Base-by-base conservation (phyloP, 2,797 vertebrate species). In the Pterois miles region DNA sequence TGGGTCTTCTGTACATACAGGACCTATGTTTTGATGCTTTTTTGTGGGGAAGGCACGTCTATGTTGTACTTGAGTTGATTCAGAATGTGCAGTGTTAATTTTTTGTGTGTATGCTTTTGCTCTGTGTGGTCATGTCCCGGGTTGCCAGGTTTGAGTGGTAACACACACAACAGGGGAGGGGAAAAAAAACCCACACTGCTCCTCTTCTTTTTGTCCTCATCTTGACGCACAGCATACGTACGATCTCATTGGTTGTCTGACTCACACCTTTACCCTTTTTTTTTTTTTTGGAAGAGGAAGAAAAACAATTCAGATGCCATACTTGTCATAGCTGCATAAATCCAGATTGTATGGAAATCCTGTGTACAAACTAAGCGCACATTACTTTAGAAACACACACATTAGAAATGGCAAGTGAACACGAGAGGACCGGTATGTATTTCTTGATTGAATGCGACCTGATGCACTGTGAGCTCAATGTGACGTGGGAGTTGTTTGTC, bases 401-500 rank as follows among this genome's bases (percentile, higher is more conserved):
- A 16, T 76, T 81, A 52, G 77, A 77, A 82, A 88, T 66, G 85
- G 56, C 48, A 63, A 48, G 34, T 65, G 76, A 84, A 88, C 78
- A 82, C 59, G 81, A 68, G 87, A 85, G 81, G 65, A 81, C 66
- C 23, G 65, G 82, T 81, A 63, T 90, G 87, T 91, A 67, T 87
- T 92, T 90, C 85, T 95, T 93, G 96, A 97, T 89, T 93, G 93
- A 97, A 95, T 95, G 96, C 95, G 97, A 98, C 97, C 97, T 96
- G 96, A 96, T 96, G 96, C 97, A 98, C 98, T 98, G 97, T 98
- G 97, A 98, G 97, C 96, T 97, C 96, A 96, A 96, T 95, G 96
- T 98, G 97, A 96, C 83, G 94, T 95, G 91, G 95, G 95, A 94
- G 96, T 96, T 95, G 95, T 95, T 96, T 96, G 96, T 97, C 94